Conservation (phyloP, 2,888 invertebrate genomes). For the Strigamia crassipes region DNA sequence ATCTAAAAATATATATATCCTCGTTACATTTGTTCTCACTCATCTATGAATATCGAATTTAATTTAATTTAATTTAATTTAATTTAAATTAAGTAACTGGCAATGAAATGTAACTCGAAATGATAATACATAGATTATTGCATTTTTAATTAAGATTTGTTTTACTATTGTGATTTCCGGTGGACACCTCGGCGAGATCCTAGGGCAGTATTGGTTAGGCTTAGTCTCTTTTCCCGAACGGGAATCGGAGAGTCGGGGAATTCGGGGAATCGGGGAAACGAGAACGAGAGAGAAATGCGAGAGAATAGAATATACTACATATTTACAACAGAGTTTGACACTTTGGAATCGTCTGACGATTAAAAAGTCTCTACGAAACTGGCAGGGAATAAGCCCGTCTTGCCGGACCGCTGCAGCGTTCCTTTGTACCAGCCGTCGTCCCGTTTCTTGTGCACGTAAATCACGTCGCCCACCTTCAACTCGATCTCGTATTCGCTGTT, state of each 20-base stretch:
- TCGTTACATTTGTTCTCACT: not conserved
- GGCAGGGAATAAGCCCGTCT: slow-evolving; percentile 92
- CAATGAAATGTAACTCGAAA: not conserved
- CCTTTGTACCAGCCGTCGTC: slow-evolving; percentile 97
- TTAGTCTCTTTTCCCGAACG: not conserved
- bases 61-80: not conserved
- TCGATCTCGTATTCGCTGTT: slow-evolving; percentile 92
- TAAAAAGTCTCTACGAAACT: slow-evolving; percentile 79
- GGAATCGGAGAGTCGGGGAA: no score
- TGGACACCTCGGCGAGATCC: not conserved
- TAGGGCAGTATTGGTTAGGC: not conserved
- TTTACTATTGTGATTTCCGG: not conserved
- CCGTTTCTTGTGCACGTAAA: slow-evolving; percentile 86
- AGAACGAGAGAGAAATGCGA: not conserved
- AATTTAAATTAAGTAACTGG: not conserved
- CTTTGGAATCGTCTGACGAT: slow-evolving; percentile 49
- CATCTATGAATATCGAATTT: no score
- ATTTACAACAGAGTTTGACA: not conserved
- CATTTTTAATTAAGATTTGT: not conserved
- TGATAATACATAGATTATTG: not conserved
- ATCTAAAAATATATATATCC: not conserved
- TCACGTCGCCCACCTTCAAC: slow-evolving; percentile 85
- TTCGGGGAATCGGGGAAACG: no score
- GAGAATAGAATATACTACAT: not conserved
- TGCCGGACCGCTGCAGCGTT: slow-evolving; percentile 83